phyloP scores from a whole-genome alignment of 2,888 invertebrate species.

The Melinaea menophilus region DNA sequence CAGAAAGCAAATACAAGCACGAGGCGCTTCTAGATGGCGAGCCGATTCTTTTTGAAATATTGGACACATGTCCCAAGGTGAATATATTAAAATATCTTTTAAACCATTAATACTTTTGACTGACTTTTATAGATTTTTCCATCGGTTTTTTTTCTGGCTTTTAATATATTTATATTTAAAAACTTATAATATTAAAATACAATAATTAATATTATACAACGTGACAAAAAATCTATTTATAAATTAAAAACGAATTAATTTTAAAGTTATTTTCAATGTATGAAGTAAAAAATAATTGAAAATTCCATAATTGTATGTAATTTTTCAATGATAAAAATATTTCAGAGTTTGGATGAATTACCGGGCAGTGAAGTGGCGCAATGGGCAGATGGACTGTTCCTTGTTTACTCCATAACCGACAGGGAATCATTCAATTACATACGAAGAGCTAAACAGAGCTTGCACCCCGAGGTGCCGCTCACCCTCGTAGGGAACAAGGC shows the following conservation, averaged over 20 bases:
- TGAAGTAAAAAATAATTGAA: too few relatives aligned
- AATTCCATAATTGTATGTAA: too few relatives aligned
- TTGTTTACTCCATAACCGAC: conserved; percentile 95
- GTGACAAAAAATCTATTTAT: too few relatives aligned
- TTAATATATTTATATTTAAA: too few relatives aligned
- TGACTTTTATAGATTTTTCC: too few relatives aligned
- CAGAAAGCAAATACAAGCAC: conserved; percentile 94
- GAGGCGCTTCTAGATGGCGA: conserved; percentile 93
- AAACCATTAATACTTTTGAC: neutral
- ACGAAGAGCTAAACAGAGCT: conserved; percentile 82
- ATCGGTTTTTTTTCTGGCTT: too few relatives aligned
- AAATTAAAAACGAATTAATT: too few relatives aligned
- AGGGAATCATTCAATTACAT: conserved; percentile 90
- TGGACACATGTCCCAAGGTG: conserved; percentile 93
- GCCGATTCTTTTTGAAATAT: conserved; percentile 92
- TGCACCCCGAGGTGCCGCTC: conserved; percentile 85
- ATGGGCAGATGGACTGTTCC: conserved; percentile 93
- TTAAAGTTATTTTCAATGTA: too few relatives aligned
- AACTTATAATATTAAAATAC: too few relatives aligned
- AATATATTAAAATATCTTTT: conserved; percentile 24
- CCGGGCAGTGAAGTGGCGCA: conserved; percentile 86
- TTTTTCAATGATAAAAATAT: conserved; percentile 16
- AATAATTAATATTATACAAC: too few relatives aligned
- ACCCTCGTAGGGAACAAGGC: conserved; percentile 94
- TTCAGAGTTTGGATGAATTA: conserved; percentile 84